A percentile compares a stretch with the other conserved stretches of the same genome.
Evolutionary conservation across 2,113 vertebrate genomes (phyloP).

Genomic region (Rafetus swinhoei): DNA sequence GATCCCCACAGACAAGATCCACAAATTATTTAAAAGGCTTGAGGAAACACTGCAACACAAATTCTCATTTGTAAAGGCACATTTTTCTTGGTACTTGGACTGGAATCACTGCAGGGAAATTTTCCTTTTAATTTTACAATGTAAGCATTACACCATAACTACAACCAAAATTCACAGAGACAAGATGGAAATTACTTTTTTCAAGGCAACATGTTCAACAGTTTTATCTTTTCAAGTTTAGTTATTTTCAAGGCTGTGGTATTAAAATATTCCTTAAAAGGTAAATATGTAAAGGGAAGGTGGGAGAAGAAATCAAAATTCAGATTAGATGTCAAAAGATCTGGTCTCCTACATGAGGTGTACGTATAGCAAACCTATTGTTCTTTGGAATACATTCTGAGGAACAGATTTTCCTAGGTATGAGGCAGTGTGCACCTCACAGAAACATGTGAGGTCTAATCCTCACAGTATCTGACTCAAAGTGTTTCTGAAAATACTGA

Average conservation of each 20-base stretch:
- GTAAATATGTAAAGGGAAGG: not conserved
- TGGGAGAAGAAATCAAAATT: not conserved
- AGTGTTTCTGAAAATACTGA: not conserved
- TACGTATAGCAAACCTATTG: not conserved
- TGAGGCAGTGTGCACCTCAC: not conserved
- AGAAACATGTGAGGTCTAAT: too few relatives aligned
- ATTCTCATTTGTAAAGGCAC: not conserved
- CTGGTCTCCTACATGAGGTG: not conserved
- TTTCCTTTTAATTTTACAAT: not conserved
- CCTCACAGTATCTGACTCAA: not conserved
- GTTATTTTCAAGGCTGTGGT: not conserved
- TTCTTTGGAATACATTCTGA: not conserved
- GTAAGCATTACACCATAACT: not conserved
- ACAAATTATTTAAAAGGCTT: not conserved
- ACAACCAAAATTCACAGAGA: not conserved
- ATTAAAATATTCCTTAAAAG: not conserved
- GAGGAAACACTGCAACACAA: not conserved
- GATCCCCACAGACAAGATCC: not conserved
- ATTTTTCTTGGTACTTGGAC: not conserved
- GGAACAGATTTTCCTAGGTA: not conserved
- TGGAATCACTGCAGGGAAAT: not conserved
- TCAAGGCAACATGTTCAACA: not conserved
- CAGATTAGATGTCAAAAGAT: not conserved
- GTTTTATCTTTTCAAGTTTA: not conserved
- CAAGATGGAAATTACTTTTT: not conserved